Base-by-base conservation (phyloP, 2,888 invertebrate species). In the Conops quadrifasciatus region DNA sequence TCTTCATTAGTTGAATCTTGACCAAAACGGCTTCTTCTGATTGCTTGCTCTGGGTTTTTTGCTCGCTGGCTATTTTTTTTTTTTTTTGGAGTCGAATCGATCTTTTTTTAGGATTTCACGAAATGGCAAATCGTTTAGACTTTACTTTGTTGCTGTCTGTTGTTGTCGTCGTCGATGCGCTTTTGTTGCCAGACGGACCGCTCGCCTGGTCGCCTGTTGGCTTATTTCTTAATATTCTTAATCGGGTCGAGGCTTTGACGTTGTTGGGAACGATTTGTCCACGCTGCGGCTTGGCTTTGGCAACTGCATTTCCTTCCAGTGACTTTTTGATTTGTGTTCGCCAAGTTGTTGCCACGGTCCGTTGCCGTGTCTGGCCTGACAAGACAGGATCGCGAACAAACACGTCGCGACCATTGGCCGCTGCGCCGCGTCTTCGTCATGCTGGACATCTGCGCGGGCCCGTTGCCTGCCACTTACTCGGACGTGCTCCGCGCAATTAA, bases 1-100 rank as follows among this genome's bases (percentile, higher is more conserved):
- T 85, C 84, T 85, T 84, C 84, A 84, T 84, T 84, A 85, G 81
- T 78, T 76, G 76, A 77, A 78, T 77, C 78, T 78, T 77, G 77
- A 75, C 75, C 77, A 79, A 36, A 36, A 59, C 47, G 47, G 59
- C 67, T 67, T 59, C 60, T n/a, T 43, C n/a, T 45, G 58, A 19
- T 16, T n/a, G 36, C 16, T 28, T 65, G 65, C 43, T 47, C 13
- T 47, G 13, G 30, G 16, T 30, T 36, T n/a, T 26, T 67, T 30
- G 36, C 56, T 21, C 16, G 24, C 53, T 24, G 53, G 53, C 53
- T 53, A 2, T 21, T 56, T 24, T 11, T 11, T 56, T 9, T n/a
- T 21, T 56, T 24, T 11, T 11, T 56, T 9, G 19, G 16, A 24
- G 43, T 21, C 43, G 21, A 43, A 58, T 67, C 43, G 66, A 56